A percentile compares a stretch with the other conserved stretches of the same genome.
phyloP scores from a whole-genome alignment of 2,113 vertebrate genomes.

The Neolamprologus falcicula region DNA sequence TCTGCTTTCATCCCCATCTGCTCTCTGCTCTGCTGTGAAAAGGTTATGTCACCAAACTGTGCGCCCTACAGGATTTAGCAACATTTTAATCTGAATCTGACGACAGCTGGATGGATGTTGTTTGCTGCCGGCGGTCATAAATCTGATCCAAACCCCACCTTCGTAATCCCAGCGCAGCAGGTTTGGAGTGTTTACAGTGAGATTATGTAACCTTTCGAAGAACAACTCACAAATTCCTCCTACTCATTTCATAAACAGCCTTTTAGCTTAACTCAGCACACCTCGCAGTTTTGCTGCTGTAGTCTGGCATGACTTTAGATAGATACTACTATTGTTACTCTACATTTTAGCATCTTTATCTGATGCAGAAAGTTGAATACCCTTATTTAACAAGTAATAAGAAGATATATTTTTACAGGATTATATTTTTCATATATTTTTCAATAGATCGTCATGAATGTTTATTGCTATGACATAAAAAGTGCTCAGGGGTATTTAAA shows the following conservation, averaged over 20 bases:
- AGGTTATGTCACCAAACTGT: not conserved
- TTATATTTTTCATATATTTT: not conserved
- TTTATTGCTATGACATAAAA: not conserved
- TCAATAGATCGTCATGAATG: not conserved
- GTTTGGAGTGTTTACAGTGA: not conserved
- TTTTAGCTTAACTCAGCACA: not conserved
- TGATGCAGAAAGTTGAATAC: not conserved
- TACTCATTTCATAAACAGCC: not conserved
- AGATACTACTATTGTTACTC: not conserved
- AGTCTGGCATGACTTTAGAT: not conserved
- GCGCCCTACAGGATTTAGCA: not conserved
- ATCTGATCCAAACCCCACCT: not conserved
- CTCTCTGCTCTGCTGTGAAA: not conserved
- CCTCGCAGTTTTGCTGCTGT: not conserved
- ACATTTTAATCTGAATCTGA: not conserved
- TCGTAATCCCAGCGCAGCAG: not conserved
- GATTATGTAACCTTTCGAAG: not conserved
- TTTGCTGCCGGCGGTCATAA: not conserved
- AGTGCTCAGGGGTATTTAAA: not conserved
- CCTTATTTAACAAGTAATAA: not conserved
- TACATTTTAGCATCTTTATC: not conserved
- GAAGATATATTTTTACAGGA: not conserved
- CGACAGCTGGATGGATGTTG: not conserved
- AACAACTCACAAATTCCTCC: not conserved
- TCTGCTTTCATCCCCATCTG: not conserved